A percentile compares a stretch with the other conserved stretches of the same genome.
These are phyloP conservation scores for Gasteruption jaculator DNA, from an alignment of 2,888 invertebrate genomes.

Conservation along the genomic window DNA sequence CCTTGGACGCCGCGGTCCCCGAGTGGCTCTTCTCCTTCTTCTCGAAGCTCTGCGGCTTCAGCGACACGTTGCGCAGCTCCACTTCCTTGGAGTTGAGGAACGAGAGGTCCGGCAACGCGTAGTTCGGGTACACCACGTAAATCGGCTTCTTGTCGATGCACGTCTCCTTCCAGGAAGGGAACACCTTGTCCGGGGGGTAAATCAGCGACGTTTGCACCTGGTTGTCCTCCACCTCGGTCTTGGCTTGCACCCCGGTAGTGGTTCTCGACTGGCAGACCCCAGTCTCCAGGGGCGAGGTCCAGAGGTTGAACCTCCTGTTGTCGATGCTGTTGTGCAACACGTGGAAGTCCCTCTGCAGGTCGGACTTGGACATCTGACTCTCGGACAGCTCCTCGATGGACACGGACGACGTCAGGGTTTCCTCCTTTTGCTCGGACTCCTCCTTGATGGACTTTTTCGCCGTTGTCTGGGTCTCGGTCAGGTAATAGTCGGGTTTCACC, in stretches of 20 bases:
- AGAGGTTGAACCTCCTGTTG: no score
- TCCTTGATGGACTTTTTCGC: no score
- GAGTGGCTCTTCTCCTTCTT: constrained; percentile 50
- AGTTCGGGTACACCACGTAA: constrained; percentile 87
- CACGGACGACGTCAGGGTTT: constrained; percentile 48
- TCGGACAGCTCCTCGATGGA: constrained; percentile 54
- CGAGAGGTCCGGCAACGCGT: constrained; percentile 82
- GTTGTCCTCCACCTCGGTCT: constrained; percentile 43
- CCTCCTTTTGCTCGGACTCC: constrained; percentile 51
- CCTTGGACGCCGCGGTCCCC: constrained; percentile 39
- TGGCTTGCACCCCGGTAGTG: constrained; percentile 39
- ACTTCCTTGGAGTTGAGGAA: constrained; percentile 58
- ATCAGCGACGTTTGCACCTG: constrained; percentile 45
- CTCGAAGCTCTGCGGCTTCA: constrained; percentile 66
- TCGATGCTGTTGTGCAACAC: constrained; percentile 17
- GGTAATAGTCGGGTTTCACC: constrained; percentile 42
- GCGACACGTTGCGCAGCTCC: constrained; percentile 63
- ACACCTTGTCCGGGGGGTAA: constrained; percentile 37
- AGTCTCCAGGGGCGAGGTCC: no score
- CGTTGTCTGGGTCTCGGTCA: no score
- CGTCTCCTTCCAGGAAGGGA: constrained; percentile 35
- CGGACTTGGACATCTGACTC: constrained; percentile 49
- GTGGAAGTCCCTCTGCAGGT: constrained; percentile 23
- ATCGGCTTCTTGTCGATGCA: constrained; percentile 63
- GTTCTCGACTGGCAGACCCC: no score